A percentile compares a stretch with the other conserved stretches of the same genome.
Evolutionary conservation across 2,113 vertebrate genomes (phyloP).

Genomic region (Thermophis baileyi): DNA sequence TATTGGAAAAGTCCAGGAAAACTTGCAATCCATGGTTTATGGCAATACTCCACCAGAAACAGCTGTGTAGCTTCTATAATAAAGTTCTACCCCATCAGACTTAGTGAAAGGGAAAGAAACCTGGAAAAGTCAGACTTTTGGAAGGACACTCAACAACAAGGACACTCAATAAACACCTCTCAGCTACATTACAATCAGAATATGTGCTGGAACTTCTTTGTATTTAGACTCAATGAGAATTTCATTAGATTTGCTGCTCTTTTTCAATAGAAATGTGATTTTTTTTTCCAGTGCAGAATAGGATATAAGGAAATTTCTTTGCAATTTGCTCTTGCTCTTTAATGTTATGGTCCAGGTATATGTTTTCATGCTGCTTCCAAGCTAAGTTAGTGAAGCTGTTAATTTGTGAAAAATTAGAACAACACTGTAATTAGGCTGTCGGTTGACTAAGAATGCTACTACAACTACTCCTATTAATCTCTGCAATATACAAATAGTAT

Average conservation of each 20-base stretch:
- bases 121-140: neutral
- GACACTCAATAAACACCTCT: neutral
- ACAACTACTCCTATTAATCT: neutral
- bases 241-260: neutral
- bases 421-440: neutral
- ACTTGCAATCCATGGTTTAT: neutral
- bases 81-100: neutral
- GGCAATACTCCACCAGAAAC: neutral
- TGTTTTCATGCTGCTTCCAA: neutral
- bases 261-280: neutral
- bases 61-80: neutral
- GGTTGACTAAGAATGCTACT: neutral
- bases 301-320: neutral
- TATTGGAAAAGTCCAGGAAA: neutral
- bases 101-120: neutral
- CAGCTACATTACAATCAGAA: neutral
- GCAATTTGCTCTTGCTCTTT: neutral
- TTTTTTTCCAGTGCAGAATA: neutral
- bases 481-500: neutral
- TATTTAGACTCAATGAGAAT: neutral
- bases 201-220: neutral
- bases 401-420: neutral
- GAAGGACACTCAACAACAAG: neutral
- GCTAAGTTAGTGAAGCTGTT: neutral
- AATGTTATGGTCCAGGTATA: neutral